Evolutionary conservation across 2,888 invertebrate species (phyloP).

Genomic region (Tachina lurida): DNA sequence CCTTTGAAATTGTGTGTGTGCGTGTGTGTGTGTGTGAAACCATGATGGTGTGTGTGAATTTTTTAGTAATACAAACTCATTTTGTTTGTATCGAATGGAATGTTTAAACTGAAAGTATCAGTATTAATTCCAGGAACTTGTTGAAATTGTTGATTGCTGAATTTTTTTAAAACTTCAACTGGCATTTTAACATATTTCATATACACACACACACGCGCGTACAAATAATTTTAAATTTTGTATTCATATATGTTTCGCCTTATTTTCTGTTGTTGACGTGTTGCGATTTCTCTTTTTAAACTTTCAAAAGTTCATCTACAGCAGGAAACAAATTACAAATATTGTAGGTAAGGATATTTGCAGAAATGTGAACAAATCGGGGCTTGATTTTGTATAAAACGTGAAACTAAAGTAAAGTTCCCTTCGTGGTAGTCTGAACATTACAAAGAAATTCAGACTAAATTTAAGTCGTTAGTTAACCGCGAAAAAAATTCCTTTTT

Average conservation of each 20-base stretch:
- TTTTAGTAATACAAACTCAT: background rate
- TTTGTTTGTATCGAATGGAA: background rate
- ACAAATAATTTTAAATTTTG: background rate
- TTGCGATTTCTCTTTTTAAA: slow-evolving; percentile 9
- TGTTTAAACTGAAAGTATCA: slow-evolving; percentile 11
- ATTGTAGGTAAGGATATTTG: too few relatives aligned
- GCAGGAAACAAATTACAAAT: background rate
- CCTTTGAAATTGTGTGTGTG: background rate
- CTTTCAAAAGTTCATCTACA: background rate
- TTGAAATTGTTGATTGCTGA: slow-evolving; percentile 59
- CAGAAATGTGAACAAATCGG: too few relatives aligned
- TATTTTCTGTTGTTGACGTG: slow-evolving; percentile 47
- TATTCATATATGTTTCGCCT: slow-evolving; percentile 7
- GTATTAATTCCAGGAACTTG: slow-evolving; percentile 43
- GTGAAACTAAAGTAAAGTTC: too few relatives aligned
- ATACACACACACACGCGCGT: background rate
- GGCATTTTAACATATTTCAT: slow-evolving; percentile 50
- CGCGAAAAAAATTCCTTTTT: too few relatives aligned
- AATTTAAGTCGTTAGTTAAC: too few relatives aligned
- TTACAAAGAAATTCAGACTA: too few relatives aligned
- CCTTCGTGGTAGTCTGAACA: too few relatives aligned
- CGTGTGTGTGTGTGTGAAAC: background rate
- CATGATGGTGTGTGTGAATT: background rate
- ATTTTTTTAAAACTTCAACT: slow-evolving; percentile 68
- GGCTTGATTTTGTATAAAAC: too few relatives aligned